phyloP scores from a whole-genome alignment of 1,140 invertebrate genomes.

The Anastrepha obliqua region DNA sequence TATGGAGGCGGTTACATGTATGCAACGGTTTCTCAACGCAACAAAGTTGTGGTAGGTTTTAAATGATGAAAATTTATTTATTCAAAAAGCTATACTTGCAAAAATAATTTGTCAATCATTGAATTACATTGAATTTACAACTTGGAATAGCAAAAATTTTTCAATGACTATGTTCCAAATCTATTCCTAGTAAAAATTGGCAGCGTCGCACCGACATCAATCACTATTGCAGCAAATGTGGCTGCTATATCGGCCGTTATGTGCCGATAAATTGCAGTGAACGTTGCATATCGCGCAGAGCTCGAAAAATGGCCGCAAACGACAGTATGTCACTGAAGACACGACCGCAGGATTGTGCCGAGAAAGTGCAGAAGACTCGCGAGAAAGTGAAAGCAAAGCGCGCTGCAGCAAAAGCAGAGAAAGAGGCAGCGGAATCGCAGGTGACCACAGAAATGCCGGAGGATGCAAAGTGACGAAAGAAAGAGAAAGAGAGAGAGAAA shows the following conservation, averaged over 20 bases:
- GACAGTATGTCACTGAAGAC: slow-evolving; percentile 66
- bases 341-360: slow-evolving; percentile 67
- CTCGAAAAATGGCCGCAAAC: slow-evolving; percentile 64
- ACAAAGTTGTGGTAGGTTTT: slow-evolving; percentile 66
- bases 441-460: neutral
- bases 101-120: too few relatives aligned
- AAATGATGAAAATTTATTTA: neutral
- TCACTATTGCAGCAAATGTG: slow-evolving; percentile 69
- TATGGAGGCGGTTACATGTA: slow-evolving; percentile 65
- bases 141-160: too few relatives aligned
- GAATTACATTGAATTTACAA: too few relatives aligned
- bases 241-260: slow-evolving; percentile 68
- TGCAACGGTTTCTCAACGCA: slow-evolving; percentile 62
- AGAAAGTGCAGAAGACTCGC: slow-evolving; percentile 63
- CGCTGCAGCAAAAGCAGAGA: slow-evolving; percentile 58
- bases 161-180: neutral
- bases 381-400: slow-evolving; percentile 63
- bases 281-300: slow-evolving; percentile 64
- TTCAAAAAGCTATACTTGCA: too few relatives aligned
- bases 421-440: neutral
- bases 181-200: slow-evolving; percentile 64
- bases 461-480: neutral
- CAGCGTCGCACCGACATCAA: slow-evolving; percentile 65
- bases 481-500: slow-evolving; percentile 2
- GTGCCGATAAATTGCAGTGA: slow-evolving; percentile 64